A percentile compares a stretch with the other conserved stretches of the same genome.
Conservation (phyloP, 2,113 vertebrate species). For the Smithornis capensis region DNA sequence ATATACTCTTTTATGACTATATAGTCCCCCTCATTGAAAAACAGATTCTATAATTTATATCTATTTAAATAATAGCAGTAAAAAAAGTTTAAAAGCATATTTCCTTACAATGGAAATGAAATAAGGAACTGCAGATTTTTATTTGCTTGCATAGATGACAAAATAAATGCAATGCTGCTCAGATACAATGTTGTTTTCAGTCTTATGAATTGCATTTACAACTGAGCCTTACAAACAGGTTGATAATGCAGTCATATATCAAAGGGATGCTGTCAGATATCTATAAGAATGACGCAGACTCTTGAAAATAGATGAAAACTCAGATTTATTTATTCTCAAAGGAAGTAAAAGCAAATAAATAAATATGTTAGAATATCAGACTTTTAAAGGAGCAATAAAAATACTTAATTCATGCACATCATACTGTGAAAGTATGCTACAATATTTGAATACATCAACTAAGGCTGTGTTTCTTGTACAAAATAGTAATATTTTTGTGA, state of each 20-base stretch:
- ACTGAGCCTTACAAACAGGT: not conserved
- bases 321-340: not conserved
- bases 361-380: not conserved
- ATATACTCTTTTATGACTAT: not conserved
- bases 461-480: not conserved
- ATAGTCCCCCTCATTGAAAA: not conserved
- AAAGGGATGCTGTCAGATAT: not conserved
- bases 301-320: not conserved
- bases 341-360: not conserved
- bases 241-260: not conserved
- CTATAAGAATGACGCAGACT: not conserved
- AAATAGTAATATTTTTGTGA: not conserved
- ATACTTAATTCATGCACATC: not conserved
- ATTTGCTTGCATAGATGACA: not conserved
- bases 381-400: not conserved
- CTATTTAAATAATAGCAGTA: not conserved
- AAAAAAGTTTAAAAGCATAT: not conserved
- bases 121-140: not conserved
- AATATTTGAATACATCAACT: not conserved
- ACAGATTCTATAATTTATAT: not conserved
- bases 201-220: not conserved
- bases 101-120: not conserved
- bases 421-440: not conserved
- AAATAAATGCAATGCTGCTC: not conserved
- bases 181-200: not conserved